A percentile compares a stretch with the other conserved stretches of the same genome.
Conservation (phyloP, 2,113 vertebrate genomes). For the Petromus typicus region DNA sequence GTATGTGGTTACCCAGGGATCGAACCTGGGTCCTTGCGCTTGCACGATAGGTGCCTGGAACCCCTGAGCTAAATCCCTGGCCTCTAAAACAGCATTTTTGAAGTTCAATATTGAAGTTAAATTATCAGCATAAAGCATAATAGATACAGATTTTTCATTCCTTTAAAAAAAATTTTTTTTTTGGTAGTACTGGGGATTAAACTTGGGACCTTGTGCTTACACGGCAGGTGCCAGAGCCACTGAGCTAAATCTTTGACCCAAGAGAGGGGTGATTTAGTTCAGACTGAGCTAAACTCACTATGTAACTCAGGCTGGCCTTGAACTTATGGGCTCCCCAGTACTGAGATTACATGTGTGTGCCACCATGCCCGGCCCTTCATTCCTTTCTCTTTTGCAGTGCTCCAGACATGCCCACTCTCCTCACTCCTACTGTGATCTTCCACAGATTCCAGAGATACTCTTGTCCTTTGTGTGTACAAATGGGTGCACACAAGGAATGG, state of each 20-base stretch:
- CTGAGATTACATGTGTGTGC: not conserved
- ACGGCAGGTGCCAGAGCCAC: no score
- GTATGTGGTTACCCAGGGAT: no score
- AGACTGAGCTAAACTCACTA: not conserved
- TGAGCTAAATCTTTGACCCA: not conserved
- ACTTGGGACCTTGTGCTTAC: no score
- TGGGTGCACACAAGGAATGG: not conserved
- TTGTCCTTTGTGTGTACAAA: not conserved
- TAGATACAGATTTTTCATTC: no score
- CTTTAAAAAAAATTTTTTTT: not conserved
- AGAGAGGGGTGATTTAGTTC: not conserved
- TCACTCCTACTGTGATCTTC: not conserved
- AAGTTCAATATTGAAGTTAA: not conserved
- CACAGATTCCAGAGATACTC: fast-evolving
- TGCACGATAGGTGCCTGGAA: no score
- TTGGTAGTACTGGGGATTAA: not conserved
- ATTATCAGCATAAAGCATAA: not conserved
- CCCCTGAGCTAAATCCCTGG: no score
- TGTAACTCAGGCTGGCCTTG: not conserved
- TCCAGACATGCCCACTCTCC: fast-evolving
- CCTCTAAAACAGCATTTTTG: not conserved
- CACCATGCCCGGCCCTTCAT: not conserved
- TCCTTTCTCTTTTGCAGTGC: not conserved
- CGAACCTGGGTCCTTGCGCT: no score
- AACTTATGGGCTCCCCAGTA: not conserved